Base-by-base conservation (phyloP, 2,797 vertebrate genomes). In the Tinamus major region DNA sequence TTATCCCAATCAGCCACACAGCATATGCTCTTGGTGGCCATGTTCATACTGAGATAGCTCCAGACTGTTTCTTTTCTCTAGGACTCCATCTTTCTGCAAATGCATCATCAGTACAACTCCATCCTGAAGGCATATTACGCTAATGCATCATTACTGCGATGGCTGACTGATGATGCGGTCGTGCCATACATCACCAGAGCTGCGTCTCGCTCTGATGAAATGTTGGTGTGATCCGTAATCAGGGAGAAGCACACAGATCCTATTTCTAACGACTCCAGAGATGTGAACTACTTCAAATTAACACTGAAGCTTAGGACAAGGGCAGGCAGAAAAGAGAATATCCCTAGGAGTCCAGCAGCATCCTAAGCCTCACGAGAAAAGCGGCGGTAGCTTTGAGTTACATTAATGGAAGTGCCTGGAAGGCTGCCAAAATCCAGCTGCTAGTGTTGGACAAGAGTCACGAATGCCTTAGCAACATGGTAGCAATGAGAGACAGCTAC, bases 101-200 rank as follows among this genome's bases (percentile, higher is more conserved):
- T 92, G 93, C 77, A 95, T 96, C 95, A 96, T 90, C 92, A 91
- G 74, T 94, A 94, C 92, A 92, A 92, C 91, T 97, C 94, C 92
- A 94, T 95, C 89, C 95, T 95, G 90, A 95, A 97, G 92, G 94
- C 91, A 95, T 96, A 96, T 97, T 97, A 95, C 85, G 3, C 89
- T 96, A 97, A 97, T 97, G 95, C 87, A 95, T 96, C 96, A 95
- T 97, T 97, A 97, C 93, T 95, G 95, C 20, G 44, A 91, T 37
- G 86, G 92, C 95, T 97, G 96, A 96, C 83, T 94, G 95, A 97
- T 96, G 96, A 82, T 92, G 67, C 7, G 17, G 69, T 70, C 2
- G 12, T 95, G 93, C 79, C 93, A 95, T 96, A 96, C 79, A 97
- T 97, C 96, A 96, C 92, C 78, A 90, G 81, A 85, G 87, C 95